These are phyloP conservation scores for Neofelis nebulosa DNA, from an alignment of 2,113 vertebrate species.

Conservation along the genomic window DNA sequence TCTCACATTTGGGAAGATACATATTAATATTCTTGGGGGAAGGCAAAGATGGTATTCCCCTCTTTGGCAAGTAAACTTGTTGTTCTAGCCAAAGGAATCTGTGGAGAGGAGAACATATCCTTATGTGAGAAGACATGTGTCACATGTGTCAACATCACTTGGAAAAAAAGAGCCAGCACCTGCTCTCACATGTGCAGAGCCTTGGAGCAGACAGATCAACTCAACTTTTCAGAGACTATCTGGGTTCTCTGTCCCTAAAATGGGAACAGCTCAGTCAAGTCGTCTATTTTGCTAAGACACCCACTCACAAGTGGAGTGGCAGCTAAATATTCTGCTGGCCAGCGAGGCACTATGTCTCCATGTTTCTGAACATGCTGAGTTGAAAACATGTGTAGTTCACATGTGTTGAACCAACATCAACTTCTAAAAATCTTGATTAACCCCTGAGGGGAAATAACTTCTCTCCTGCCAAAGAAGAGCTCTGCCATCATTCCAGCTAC, in stretches of 20 bases:
- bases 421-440: not conserved
- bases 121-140: not conserved
- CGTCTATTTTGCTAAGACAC: not conserved
- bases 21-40: not conserved
- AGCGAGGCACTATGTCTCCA: not conserved
- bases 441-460: not conserved
- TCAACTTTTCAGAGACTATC: not conserved
- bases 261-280: not conserved
- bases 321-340: not conserved
- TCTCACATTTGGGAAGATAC: not conserved
- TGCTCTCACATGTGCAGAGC: not conserved
- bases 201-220: not conserved
- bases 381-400: not conserved
- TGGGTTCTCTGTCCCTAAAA: not conserved
- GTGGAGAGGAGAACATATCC: not conserved
- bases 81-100: not conserved
- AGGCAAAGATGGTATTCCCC: not conserved
- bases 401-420: not conserved
- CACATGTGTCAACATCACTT: not conserved
- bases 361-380: not conserved
- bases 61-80: not conserved
- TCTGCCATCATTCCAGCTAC: not conserved
- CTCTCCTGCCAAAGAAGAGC: not conserved
- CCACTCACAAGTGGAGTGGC: no score
- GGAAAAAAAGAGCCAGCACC: not conserved